Evolutionary conservation across 2,113 vertebrate genomes (phyloP).

Genomic region (Notarius quadriscutis): DNA sequence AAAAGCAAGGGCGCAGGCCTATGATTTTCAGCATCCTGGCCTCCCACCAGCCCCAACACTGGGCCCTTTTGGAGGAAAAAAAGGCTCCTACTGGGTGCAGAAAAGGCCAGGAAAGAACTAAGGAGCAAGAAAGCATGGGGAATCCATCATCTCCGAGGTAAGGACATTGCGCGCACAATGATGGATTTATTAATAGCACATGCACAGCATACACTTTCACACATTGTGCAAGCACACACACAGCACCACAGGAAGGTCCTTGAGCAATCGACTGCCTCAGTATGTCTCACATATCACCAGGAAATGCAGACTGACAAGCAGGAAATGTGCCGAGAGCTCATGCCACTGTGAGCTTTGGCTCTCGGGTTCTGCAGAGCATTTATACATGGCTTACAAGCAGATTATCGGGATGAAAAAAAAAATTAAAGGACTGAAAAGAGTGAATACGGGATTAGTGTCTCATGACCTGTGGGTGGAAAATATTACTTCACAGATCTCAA

Average conservation of each 20-base stretch:
- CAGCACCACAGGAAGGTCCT: constrained; percentile 6
- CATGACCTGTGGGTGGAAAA: not conserved
- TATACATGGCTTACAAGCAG: not conserved
- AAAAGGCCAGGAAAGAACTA: constrained; percentile 65
- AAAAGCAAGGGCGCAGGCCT: constrained; percentile 54
- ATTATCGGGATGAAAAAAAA: not conserved
- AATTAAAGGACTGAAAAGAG: not conserved
- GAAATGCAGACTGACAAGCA: constrained; percentile 15
- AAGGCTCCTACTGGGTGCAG: constrained; percentile 49
- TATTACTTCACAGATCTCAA: not conserved
- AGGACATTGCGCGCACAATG: constrained; percentile 75
- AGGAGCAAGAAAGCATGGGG: constrained; percentile 90
- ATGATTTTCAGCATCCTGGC: constrained; percentile 64
- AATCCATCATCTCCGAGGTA: constrained; percentile 91
- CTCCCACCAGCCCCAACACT: constrained; percentile 60
- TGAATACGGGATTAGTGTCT: constrained; percentile 15
- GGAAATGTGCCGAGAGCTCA: constrained; percentile 22
- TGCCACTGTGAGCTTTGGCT: not conserved
- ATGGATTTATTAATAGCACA: constrained; percentile 35
- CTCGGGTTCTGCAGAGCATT: not conserved
- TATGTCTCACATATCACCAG: constrained; percentile 13
- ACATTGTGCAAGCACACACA: not conserved
- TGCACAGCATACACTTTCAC: constrained; percentile 8
- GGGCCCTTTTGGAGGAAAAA: constrained; percentile 64
- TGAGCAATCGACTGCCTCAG: constrained; percentile 14